phyloP scores from a whole-genome alignment of 2,113 vertebrate species.

The Scomber colias region DNA sequence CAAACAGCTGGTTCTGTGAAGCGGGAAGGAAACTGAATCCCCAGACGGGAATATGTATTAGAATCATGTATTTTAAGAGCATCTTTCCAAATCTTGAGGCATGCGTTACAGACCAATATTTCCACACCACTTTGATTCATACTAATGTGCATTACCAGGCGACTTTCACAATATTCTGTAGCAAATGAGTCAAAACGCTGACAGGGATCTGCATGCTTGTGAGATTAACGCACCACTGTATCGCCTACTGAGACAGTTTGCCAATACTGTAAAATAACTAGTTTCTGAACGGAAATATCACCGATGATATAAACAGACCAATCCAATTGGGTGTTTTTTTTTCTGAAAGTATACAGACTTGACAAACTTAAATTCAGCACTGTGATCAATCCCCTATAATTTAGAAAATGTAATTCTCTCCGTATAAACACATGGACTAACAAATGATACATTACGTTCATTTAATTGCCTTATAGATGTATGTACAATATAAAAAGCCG shows the following conservation, averaged over 20 bases:
- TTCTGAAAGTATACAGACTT: neutral
- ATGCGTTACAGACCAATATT: neutral
- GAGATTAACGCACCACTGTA: constrained; percentile 14
- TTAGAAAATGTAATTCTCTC: too few species aligned
- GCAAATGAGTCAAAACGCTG: constrained; percentile 49
- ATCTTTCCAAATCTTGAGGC: constrained; percentile 2
- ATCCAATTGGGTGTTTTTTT: neutral
- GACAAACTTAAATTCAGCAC: neutral
- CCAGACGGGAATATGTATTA: neutral
- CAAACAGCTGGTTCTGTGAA: neutral
- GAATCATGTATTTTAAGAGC: constrained; percentile 8
- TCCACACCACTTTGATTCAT: neutral
- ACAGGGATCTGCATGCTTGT: constrained; percentile 16
- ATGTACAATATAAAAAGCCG: neutral
- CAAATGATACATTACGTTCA: neutral
- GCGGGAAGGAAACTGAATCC: neutral
- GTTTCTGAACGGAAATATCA: neutral
- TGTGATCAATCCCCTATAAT: too few species aligned
- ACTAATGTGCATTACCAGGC: neutral
- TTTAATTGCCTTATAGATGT: neutral
- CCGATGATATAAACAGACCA: neutral
- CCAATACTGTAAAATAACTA: neutral
- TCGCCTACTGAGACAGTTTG: neutral
- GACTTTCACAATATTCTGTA: constrained; percentile 3
- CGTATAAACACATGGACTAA: neutral